phyloP scores from a whole-genome alignment of 2,113 vertebrate species.

The Cettia cetti region DNA sequence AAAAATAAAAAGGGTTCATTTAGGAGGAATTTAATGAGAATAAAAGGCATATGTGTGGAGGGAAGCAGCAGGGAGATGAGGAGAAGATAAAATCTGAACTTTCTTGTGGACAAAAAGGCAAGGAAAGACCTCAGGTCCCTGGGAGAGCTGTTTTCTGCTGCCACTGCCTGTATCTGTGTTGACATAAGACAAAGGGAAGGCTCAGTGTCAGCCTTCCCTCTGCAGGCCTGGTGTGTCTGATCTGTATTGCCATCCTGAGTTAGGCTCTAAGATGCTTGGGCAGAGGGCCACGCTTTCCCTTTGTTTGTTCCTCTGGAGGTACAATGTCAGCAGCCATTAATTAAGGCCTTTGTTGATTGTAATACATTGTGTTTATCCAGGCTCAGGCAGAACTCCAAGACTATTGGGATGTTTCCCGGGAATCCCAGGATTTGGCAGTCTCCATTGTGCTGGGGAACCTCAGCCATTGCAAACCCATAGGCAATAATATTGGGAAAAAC shows the following conservation, averaged over 20 bases:
- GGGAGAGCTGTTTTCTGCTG: neutral
- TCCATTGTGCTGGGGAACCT: neutral
- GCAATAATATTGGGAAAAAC: neutral
- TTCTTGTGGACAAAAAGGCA: neutral
- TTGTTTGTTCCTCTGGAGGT: neutral
- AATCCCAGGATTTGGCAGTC: slow-evolving; percentile 25
- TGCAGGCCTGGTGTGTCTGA: neutral
- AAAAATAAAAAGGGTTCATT: neutral
- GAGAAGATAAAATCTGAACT: neutral
- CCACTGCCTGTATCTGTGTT: neutral
- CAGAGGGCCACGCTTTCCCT: slow-evolving; percentile 14
- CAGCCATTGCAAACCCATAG: neutral
- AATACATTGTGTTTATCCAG: slow-evolving; percentile 9
- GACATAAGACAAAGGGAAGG: neutral
- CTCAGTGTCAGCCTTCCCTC: slow-evolving; percentile 2
- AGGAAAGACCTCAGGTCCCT: neutral
- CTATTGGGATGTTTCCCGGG: slow-evolving; percentile 21
- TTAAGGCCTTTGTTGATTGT: slow-evolving; percentile 34
- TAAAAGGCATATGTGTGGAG: neutral
- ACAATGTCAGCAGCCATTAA: slow-evolving; percentile 48
- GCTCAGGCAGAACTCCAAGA: slow-evolving; percentile 14
- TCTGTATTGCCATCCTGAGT: neutral
- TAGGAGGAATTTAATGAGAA: neutral
- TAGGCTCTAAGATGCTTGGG: slow-evolving; percentile 1
- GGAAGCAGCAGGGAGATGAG: neutral